A percentile compares a stretch with the other conserved stretches of the same genome.
Conservation (phyloP, 1,140 invertebrate species). For the Sitophilus oryzae region DNA sequence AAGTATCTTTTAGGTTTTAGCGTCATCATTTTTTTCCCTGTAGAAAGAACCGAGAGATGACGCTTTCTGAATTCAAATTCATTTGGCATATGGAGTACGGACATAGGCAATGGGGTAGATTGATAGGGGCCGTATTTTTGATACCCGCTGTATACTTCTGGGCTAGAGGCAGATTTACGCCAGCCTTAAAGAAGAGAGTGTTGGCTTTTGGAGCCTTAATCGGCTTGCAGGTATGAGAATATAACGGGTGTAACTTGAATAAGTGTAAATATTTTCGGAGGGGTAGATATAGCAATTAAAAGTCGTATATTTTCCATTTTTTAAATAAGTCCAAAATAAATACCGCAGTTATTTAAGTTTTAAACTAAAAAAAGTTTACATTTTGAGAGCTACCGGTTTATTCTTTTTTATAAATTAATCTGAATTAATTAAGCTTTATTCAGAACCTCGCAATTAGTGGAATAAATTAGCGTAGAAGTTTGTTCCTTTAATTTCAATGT, state of each 20-base stretch:
- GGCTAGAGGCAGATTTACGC: conserved; percentile 68
- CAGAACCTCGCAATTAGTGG: too few relatives aligned
- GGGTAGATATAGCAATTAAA: too few relatives aligned
- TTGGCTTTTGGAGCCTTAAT: conserved; percentile 71
- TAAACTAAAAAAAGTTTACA: too few relatives aligned
- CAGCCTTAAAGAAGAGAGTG: conserved; percentile 74
- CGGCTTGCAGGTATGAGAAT: conserved; percentile 64
- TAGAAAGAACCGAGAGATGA: conserved; percentile 83
- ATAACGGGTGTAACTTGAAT: conserved; percentile 94
- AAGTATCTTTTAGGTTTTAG: not conserved
- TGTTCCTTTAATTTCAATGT: too few relatives aligned
- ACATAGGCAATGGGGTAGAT: conserved; percentile 93
- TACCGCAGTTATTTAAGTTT: not conserved
- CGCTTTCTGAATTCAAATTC: conserved; percentile 90
- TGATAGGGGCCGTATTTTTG: conserved; percentile 80
- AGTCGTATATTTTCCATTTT: too few relatives aligned
- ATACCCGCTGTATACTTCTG: conserved; percentile 89
- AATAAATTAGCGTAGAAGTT: too few relatives aligned
- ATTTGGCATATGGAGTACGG: conserved; percentile 99
- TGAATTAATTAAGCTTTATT: too few relatives aligned
- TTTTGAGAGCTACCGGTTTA: too few relatives aligned
- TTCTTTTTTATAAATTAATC: too few relatives aligned
- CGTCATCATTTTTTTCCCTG: conserved; percentile 14
- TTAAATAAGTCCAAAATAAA: too few relatives aligned
- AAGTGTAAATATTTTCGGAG: conserved; percentile 99